Evolutionary conservation across 2,113 vertebrate genomes (phyloP).

Genomic region (Carassius gibelio): DNA sequence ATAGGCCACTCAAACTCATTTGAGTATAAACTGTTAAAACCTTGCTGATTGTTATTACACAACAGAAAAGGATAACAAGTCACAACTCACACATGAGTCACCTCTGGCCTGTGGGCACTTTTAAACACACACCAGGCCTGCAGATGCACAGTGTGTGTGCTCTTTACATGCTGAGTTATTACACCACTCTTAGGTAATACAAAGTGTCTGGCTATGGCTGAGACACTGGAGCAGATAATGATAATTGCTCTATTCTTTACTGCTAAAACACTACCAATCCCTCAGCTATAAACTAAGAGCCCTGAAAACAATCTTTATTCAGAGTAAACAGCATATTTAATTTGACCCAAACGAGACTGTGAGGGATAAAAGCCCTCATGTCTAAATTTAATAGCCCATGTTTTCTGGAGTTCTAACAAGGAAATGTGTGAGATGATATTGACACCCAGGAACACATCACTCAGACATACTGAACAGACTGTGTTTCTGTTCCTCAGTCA

Average conservation of each 20-base stretch:
- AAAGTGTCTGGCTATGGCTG: not conserved
- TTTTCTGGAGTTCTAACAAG: not conserved
- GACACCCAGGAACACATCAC: not conserved
- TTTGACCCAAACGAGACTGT: not conserved
- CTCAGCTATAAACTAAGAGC: not conserved
- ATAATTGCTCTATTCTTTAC: not conserved
- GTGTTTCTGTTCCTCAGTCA: not conserved
- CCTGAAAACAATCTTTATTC: not conserved
- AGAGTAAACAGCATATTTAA: not conserved
- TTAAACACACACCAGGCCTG: conserved; percentile 10
- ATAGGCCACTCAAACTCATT: not conserved
- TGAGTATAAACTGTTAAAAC: conserved; percentile 13
- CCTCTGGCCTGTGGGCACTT: conserved; percentile 1
- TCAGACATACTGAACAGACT: not conserved
- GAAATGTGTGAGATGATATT: not conserved
- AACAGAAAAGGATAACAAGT: conserved; percentile 10
- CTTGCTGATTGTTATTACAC: conserved; percentile 7
- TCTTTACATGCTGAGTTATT: not conserved
- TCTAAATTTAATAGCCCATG: not conserved
- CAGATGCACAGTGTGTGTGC: not conserved
- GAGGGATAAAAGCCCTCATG: not conserved
- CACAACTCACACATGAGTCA: not conserved
- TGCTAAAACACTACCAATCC: conserved; percentile 6
- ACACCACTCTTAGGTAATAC: not conserved
- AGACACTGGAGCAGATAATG: not conserved